Percentiles rank a stretch among this genome's conserved stretches.
phyloP scores from a whole-genome alignment of 2,888 invertebrate species.

The Cantharis lateralis region DNA sequence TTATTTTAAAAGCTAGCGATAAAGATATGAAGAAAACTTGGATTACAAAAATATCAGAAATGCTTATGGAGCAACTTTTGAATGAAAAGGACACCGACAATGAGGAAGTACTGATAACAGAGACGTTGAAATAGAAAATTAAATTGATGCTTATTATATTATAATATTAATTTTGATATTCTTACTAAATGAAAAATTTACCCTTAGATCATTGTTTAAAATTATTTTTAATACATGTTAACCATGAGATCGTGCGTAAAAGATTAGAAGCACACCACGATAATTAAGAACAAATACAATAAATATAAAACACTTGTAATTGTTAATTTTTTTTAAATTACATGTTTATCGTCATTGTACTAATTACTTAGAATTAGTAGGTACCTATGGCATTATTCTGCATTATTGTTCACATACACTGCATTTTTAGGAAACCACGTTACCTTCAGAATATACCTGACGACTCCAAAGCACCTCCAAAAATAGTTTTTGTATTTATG shows the following conservation, averaged over 20 bases:
- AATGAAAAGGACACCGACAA: conserved; percentile 3
- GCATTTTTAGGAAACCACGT: too few relatives aligned
- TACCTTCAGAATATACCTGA: too few relatives aligned
- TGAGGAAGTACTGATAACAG: background rate
- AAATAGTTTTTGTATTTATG: too few relatives aligned
- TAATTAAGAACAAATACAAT: too few relatives aligned
- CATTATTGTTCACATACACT: too few relatives aligned
- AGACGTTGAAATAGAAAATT: background rate
- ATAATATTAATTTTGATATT: background rate
- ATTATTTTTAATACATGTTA: background rate
- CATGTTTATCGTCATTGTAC: too few relatives aligned
- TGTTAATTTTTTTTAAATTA: too few relatives aligned
- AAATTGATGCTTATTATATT: background rate
- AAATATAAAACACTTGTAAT: too few relatives aligned
- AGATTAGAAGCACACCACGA: background rate
- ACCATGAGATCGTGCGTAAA: too few relatives aligned
- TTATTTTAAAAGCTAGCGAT: conserved; percentile 10
- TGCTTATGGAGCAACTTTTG: conserved; percentile 22
- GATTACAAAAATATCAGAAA: conserved; percentile 10
- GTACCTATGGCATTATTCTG: too few relatives aligned
- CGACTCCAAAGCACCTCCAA: too few relatives aligned
- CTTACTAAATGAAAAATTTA: background rate
- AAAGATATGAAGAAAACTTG: conserved; percentile 12
- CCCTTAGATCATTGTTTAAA: background rate
- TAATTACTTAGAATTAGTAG: too few relatives aligned